Conservation (phyloP, 2,888 invertebrate genomes). For the Lycia hirtaria region DNA sequence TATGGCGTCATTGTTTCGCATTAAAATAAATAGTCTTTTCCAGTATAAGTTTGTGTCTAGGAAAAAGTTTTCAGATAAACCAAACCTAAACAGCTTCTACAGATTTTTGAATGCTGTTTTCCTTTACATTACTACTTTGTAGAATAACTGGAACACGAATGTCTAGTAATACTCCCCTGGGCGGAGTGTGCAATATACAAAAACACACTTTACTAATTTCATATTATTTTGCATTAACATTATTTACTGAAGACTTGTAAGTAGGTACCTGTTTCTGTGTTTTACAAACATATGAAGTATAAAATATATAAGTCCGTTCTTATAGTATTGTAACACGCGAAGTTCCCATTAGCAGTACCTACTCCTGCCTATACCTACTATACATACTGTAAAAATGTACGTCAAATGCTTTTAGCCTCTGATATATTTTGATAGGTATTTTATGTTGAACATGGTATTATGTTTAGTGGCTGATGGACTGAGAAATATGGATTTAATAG, state of each 20-base stretch:
- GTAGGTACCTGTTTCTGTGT: background rate
- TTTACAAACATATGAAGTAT: conserved; percentile 4
- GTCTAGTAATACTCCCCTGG: too few relatives aligned
- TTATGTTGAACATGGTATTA: conserved; percentile 14
- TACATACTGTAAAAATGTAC: conserved; percentile 1
- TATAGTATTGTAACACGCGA: conserved; percentile 14
- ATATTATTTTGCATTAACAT: too few relatives aligned
- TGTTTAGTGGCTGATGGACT: conserved; percentile 5
- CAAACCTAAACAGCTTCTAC: too few relatives aligned
- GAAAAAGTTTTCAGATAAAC: too few relatives aligned
- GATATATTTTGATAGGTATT: conserved; percentile 12
- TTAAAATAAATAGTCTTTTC: too few relatives aligned
- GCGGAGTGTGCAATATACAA: too few relatives aligned
- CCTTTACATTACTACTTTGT: too few relatives aligned
- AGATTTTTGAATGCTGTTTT: too few relatives aligned
- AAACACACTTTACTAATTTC: too few relatives aligned
- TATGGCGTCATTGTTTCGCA: too few relatives aligned
- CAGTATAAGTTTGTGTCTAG: too few relatives aligned
- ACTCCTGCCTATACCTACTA: background rate
- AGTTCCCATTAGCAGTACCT: background rate
- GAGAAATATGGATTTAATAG: background rate
- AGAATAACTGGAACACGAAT: too few relatives aligned
- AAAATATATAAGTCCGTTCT: background rate
- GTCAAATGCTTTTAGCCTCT: conserved; percentile 24
- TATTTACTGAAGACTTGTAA: background rate